Evolutionary conservation across 2,797 vertebrate genomes (phyloP), one percentile per base, ranked within the genome.

Genomic region (Pyrocephalus nanus): DNA sequence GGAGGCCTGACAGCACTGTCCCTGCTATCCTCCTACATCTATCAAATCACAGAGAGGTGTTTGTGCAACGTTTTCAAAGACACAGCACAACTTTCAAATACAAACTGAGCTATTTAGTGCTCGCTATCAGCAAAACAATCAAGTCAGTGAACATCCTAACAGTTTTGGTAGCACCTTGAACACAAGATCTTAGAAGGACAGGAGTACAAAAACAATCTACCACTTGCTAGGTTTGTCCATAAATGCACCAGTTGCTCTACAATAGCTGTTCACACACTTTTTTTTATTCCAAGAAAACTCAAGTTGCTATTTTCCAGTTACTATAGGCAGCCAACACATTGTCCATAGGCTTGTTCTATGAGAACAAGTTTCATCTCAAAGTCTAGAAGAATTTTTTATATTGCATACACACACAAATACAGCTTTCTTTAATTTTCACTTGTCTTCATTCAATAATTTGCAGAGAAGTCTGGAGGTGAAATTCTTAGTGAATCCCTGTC

Each of bases 51-150:
- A 90, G 6, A 70, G 22, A 36, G 88, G 32, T 9, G 40, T 78
- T 86, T 76, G 83, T 76, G 90, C 73, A 94, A 89, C 61, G 64
- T 69, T 97, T 88, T 42, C 92, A 90, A 60, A 95, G 88, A 36
- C 21, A 34, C 42, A 69, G 79, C 76, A 70, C 47, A 78, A 76
- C 80, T 91, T 94, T 55, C 61, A 93, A 62, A 88, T 29, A 90
- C 50, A 80, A 93, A 73, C 76, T 42, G 58, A 83, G 73, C 71
- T 89, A 36, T 45, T 88, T 51, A 48, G 42, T 9, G 55, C 6
- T 69, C 71, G n/a, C 77, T 79, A 73, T 70, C 82, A 54, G 70
- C 89, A 82, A 48, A 81, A 73, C 79, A 72, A 79, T 79, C 79
- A 89, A 67, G 78, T 84, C 86, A 45, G 7, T 9, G 50, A 2